These are phyloP conservation scores for Eumeta japonica DNA, from an alignment of 1,140 invertebrate species.

Conservation along the genomic window DNA sequence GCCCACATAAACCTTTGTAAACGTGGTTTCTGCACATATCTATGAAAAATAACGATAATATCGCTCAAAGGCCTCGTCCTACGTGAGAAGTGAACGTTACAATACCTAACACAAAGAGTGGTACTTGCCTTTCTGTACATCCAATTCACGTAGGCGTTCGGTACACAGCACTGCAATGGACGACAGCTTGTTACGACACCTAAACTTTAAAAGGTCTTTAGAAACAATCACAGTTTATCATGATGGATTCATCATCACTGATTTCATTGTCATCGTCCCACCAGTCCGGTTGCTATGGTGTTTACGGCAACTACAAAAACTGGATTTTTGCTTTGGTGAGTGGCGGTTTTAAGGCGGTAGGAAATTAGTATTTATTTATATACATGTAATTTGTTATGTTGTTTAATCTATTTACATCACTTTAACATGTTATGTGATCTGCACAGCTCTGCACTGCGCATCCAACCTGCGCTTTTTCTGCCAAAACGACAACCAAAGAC, in stretches of 20 bases:
- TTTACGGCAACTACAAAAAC: constrained; percentile 31
- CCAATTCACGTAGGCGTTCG: constrained; percentile 45
- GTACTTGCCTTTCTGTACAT: constrained; percentile 55
- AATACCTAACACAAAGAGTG: constrained; percentile 39
- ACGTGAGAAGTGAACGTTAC: constrained; percentile 25
- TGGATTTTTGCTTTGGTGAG: no score
- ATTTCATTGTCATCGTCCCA: constrained; percentile 46
- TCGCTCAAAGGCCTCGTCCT: no score
- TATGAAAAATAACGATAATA: no score
- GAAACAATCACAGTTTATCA: constrained; percentile 40
- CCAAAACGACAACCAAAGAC: constrained; percentile 38
- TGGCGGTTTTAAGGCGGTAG: no score
- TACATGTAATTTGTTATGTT: constrained; percentile 32
- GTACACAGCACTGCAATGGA: constrained; percentile 36
- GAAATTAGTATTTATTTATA: constrained; percentile 39
- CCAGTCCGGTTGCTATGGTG: constrained; percentile 34
- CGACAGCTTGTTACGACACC: constrained; percentile 27
- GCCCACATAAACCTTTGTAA: no score
- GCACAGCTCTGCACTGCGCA: constrained; percentile 49
- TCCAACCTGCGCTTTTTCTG: constrained; percentile 50
- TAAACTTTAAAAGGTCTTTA: constrained; percentile 21
- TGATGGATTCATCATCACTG: constrained; percentile 44
- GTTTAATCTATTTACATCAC: constrained; percentile 54
- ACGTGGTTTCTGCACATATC: no score
- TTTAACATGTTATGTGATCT: constrained; percentile 45